Base-by-base conservation (phyloP, 1,140 invertebrate genomes). In the Heliconius melpomene region DNA sequence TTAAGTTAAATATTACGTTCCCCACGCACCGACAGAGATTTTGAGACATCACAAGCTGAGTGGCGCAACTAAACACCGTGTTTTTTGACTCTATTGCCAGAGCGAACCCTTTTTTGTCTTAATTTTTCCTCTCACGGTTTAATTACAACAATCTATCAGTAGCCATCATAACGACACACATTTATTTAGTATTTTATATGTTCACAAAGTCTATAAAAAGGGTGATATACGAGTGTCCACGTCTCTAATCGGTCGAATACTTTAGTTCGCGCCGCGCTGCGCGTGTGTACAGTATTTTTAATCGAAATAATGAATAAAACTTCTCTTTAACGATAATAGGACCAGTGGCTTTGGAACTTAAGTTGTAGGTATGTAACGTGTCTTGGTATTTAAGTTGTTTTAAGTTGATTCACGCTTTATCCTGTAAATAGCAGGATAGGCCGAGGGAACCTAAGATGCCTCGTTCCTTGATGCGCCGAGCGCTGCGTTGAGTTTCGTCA, bases 231-330 rank as follows among this genome's bases (percentile, higher is more conserved):
- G 54, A 60, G 54, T n/a, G n/a, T 23, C 20, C 54, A 23, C 8
- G 26, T 11, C 60, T 66, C 60, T 66, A 66, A 66, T 29, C 60
- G 60, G 23, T 57, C 54, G 60, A 26, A 13, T n/a, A 66, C 60
- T 66, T 66, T 29, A 52, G 50, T 52, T 9, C 23, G 57, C 57
- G 57, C n/a, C 57, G 57, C 52, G 52, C 40, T 6, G n/a, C n/a
- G n/a, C n/a, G n/a, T n/a, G n/a, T n/a, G n/a, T 26, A 26, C 9
- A 66, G 23, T 66, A 66, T 66, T 16, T 66, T 66, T 66, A 66
- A 66, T 66, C 60, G 60, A 66, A 66, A 66, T 66, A 66, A 66
- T 66, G 60, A 66, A 66, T 66, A 66, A 66, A 66, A 3, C 40
- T 46, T 46, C 60, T 66, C 60, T n/a, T 29, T 66, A 66, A 66